Evolutionary conservation across 2,113 vertebrate species (phyloP).

Genomic region (Setophaga petechia): DNA sequence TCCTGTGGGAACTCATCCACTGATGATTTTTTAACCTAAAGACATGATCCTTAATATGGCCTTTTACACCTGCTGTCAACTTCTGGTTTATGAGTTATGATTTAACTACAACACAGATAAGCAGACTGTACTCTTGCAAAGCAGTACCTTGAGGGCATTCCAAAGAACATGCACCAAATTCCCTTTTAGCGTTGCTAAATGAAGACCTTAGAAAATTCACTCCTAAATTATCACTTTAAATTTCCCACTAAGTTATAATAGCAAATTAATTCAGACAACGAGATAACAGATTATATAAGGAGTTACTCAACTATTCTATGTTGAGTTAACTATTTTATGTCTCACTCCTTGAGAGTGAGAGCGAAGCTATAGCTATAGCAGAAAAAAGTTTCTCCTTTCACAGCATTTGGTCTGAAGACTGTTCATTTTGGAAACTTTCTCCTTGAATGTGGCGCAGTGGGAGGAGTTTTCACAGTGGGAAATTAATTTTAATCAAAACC

Average conservation of each 20-base stretch:
- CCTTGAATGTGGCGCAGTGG: not conserved
- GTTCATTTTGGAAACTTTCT: not conserved
- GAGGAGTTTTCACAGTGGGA: not conserved
- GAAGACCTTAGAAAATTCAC: not conserved
- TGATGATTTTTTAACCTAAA: not conserved
- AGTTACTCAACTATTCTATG: not conserved
- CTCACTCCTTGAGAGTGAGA: not conserved
- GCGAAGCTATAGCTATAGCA: not conserved
- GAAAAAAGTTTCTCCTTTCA: not conserved
- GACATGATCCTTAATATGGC: not conserved
- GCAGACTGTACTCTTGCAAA: not conserved
- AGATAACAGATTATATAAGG: not conserved
- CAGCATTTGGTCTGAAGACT: not conserved
- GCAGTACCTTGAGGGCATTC: not conserved
- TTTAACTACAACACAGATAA: not conserved
- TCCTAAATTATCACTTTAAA: not conserved
- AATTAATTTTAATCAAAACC: constrained; percentile 8
- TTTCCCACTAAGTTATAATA: not conserved
- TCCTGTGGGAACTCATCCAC: not conserved
- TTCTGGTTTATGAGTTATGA: not conserved
- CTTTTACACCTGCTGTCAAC: not conserved
- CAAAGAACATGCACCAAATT: not conserved
- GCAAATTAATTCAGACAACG: not conserved
- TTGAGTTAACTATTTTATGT: not conserved
- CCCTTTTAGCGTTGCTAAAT: not conserved